Conservation (phyloP, 2,797 vertebrate genomes). For the Simalia tracyae region DNA sequence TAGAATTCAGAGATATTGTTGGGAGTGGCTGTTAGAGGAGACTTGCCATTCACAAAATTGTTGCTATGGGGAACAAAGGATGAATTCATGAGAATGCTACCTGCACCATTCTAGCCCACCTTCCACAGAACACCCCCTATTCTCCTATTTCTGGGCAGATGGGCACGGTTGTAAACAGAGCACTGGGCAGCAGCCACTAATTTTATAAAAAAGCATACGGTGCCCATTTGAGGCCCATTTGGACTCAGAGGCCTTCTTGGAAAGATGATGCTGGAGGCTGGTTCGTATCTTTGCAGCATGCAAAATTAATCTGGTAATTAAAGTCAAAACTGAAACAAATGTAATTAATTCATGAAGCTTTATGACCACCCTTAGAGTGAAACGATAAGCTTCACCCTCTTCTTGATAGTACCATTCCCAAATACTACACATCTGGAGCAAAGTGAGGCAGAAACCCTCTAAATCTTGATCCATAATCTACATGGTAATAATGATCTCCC, state of each 20-base stretch:
- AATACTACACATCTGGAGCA: background rate
- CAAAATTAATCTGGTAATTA: conserved; percentile 13
- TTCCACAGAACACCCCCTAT: background rate
- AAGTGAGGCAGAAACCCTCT: background rate
- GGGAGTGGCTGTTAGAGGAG: background rate
- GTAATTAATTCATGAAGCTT: conserved; percentile 35
- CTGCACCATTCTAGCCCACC: background rate
- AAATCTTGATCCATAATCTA: background rate
- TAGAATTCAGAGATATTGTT: background rate
- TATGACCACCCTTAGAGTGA: conserved; percentile 10
- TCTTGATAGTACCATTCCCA: background rate
- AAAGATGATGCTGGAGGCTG: background rate
- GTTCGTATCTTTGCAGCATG: background rate
- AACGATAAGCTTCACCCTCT: background rate
- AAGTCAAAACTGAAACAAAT: conserved; percentile 11
- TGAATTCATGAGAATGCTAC: background rate
- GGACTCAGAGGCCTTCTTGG: background rate
- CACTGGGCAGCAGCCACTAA: background rate
- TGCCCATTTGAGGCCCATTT: background rate
- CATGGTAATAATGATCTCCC: background rate
- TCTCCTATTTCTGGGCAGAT: background rate
- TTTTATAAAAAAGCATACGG: background rate
- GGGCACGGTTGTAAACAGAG: background rate
- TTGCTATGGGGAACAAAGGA: background rate
- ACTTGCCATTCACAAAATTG: background rate